A percentile compares a stretch with the other conserved stretches of the same genome.
phyloP scores from a whole-genome alignment of 2,113 vertebrate genomes.

The Heloderma charlesbogerti region DNA sequence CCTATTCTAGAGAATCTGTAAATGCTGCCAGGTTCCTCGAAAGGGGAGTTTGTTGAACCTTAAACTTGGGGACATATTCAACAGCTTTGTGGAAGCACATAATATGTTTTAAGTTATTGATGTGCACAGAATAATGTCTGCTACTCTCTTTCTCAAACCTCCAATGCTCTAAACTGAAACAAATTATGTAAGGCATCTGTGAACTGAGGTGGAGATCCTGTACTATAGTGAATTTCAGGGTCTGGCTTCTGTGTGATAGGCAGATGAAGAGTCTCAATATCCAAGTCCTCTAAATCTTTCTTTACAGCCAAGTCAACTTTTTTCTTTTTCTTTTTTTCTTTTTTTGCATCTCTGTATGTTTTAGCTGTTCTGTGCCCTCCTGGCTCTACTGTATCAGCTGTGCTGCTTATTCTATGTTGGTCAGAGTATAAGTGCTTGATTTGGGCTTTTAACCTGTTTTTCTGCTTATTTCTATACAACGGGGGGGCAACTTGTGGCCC shows the following conservation, averaged over 20 bases:
- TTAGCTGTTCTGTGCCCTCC: constrained; percentile 33
- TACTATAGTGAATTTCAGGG: not conserved
- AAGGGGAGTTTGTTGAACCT: too few species aligned
- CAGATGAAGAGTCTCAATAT: constrained; percentile 37
- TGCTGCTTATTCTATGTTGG: not conserved
- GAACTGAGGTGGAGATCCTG: not conserved
- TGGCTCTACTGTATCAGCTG: constrained; percentile 25
- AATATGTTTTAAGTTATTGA: not conserved
- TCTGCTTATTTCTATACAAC: not conserved
- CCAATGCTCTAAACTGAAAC: not conserved
- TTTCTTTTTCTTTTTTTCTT: not conserved
- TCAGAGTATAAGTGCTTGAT: not conserved
- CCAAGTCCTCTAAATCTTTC: constrained; percentile 34
- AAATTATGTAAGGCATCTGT: not conserved
- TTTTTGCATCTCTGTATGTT: constrained; percentile 14
- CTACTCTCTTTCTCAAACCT: not conserved
- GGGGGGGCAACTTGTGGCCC: too few species aligned
- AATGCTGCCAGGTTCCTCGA: not conserved
- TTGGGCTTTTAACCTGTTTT: not conserved
- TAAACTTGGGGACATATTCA: not conserved
- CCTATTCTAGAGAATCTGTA: not conserved
- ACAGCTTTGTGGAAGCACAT: not conserved
- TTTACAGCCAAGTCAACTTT: constrained; percentile 33
- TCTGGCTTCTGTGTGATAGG: not conserved
- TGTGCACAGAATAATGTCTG: too few species aligned